Percentiles rank a stretch among this genome's conserved stretches.
These are phyloP conservation scores for Chirona hameri DNA, from an alignment of 2,888 invertebrate species.

Conservation along the genomic window DNA sequence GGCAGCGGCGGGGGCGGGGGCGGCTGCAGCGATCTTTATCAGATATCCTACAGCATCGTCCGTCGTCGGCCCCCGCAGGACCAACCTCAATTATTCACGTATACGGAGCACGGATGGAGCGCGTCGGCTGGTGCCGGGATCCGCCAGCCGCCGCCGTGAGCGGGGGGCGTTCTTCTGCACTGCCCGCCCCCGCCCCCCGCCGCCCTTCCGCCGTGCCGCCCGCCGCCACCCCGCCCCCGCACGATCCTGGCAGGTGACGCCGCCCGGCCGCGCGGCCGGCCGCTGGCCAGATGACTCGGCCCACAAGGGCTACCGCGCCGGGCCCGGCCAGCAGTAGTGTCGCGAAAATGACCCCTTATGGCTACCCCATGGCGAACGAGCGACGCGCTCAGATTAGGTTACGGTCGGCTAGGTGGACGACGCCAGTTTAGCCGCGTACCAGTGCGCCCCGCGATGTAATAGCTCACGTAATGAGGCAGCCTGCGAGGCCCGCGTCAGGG, in stretches of 20 bases:
- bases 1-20: no score
- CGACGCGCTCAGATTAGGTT: neutral
- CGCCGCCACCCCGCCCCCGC: neutral
- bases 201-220: neutral
- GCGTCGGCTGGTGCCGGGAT: no score
- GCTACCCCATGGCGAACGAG: neutral
- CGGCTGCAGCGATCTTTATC: no score
- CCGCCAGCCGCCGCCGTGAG: no score
- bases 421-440: no score
- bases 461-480: neutral
- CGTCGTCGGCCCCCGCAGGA: no score
- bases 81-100: no score
- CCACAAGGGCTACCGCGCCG: neutral
- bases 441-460: neutral
- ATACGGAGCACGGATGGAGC: no score
- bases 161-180: no score
- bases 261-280: neutral
- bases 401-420: neutral
- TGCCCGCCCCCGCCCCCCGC: neutral
- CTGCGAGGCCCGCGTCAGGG: neutral
- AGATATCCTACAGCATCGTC: no score
- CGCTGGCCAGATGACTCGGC: constrained; percentile 22
- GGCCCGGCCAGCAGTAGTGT: neutral
- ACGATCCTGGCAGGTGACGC: neutral
- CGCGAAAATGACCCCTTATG: neutral